phyloP scores from a whole-genome alignment of 2,888 invertebrate species.

The Ochropleura plecta region DNA sequence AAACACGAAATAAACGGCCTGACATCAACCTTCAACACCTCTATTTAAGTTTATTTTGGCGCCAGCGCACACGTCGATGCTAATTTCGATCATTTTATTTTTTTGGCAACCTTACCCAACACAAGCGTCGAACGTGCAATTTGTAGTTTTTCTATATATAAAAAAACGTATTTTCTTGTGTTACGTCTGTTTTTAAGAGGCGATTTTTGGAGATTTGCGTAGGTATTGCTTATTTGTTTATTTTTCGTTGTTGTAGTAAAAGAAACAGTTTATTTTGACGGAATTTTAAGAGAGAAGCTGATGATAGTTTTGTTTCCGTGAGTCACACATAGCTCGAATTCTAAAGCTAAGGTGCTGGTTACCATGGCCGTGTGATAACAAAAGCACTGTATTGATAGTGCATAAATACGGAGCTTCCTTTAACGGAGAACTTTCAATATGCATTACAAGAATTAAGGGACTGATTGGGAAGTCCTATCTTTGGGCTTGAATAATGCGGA shows the following conservation, averaged over 20 bases:
- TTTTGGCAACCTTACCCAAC: conserved; percentile 67
- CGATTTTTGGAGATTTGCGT: conserved; percentile 21
- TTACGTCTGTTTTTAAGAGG: conserved; percentile 40
- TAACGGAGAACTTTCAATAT: conserved; percentile 21
- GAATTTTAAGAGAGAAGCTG: conserved; percentile 1
- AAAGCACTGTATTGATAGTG: conserved; percentile 45
- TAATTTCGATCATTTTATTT: conserved; percentile 68
- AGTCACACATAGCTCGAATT: conserved; percentile 37
- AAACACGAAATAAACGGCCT: conserved; percentile 62
- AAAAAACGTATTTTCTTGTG: conserved; percentile 30
- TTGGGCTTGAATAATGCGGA: conserved; percentile 30
- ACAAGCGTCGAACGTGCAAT: conserved; percentile 42
- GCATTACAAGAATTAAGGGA: conserved; percentile 29
- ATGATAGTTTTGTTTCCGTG: conserved; percentile 13
- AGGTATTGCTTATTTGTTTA: conserved; percentile 41
- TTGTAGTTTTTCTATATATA: conserved; percentile 50
- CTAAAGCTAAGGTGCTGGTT: conserved; percentile 11
- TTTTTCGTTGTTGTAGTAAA: conserved; percentile 7
- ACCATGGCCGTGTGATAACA: conserved; percentile 39
- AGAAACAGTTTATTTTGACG: conserved; percentile 29
- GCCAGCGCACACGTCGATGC: conserved; percentile 70
- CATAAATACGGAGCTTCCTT: conserved; percentile 23
- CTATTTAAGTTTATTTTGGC: conserved; percentile 74
- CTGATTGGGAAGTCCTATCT: conserved; percentile 28
- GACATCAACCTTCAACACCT: conserved; percentile 72